Evolutionary conservation across 2,888 invertebrate genomes (phyloP), one percentile per base, ranked within the genome.

Genomic region (Scaptomyza parva): DNA sequence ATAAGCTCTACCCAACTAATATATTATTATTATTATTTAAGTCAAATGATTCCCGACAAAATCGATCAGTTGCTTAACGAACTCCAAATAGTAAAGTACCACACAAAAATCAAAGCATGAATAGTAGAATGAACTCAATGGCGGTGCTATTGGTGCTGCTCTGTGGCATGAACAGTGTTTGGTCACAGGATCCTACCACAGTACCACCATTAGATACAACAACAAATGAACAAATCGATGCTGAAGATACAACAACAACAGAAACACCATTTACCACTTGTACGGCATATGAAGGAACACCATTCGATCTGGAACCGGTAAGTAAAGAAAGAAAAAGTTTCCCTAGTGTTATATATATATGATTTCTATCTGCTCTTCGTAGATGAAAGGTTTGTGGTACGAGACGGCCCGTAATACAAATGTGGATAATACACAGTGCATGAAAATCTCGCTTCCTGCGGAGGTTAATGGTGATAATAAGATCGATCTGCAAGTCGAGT

Each of bases 331-430:
- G 7, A 6, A 20, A 1, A 8, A 3, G 12, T 24, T 35, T 3
- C 20, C 5, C 3, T 2, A 35, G 35, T 8, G 14, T 35, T 33
- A 43, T 3, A 26, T 5, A n/a, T 28, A n/a, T n/a, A n/a, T 18
- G 8, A 6, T 8, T 28, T 28, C 9, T 2, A 9, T 28, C 2
- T 47, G 9, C 11, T 22, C 30, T 28, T 30, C n/a, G n/a, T n/a
- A 72, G 72, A 6, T 70, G 14, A 40, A 52, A 1, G 72, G 72
- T 0, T 0, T 9, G 39, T 72, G 72, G 72, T 72, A 35, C 28
- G 72, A 72, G 12, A 17, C 22, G 7, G 76, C 28, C 8, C 64
- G 64, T 26, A 17, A 6, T 1, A 8, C 18, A 3, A 26, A 43
- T 2, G 3, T 12, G 9, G 59, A 48, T 1, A n/a, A n/a, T 0